Evolutionary conservation across 2,113 vertebrate genomes (phyloP).

Genomic region (Erinaceus europaeus): DNA sequence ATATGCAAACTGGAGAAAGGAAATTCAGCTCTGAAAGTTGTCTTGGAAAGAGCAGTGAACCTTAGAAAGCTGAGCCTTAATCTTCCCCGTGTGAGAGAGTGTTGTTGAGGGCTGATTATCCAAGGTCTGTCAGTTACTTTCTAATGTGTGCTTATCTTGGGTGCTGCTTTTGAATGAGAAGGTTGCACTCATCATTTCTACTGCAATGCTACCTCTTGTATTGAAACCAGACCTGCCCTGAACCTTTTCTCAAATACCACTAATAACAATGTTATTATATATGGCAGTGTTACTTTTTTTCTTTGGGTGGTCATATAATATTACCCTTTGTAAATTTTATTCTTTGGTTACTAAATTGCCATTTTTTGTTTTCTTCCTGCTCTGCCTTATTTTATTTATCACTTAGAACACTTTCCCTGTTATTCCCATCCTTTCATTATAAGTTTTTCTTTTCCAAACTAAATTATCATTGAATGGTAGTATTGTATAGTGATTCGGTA

Average conservation of each 20-base stretch:
- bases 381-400: not conserved
- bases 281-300: too few relatives aligned
- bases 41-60: not conserved
- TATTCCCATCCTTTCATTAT: too few relatives aligned
- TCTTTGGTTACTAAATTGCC: not conserved
- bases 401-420: not conserved
- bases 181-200: not conserved
- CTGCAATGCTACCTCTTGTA: not conserved
- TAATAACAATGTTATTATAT: too few relatives aligned
- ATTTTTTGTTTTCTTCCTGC: not conserved
- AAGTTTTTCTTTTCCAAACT: not conserved
- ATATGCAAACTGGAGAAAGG: not conserved
- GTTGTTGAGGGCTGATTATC: not conserved
- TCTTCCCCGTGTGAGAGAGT: not conserved
- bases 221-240: not conserved
- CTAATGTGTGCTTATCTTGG: not conserved
- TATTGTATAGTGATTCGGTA: not conserved
- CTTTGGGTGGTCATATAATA: too few relatives aligned
- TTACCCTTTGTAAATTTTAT: not conserved
- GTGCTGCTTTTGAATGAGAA: not conserved
- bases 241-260: not conserved
- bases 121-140: not conserved
- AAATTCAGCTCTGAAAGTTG: not conserved
- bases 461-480: not conserved
- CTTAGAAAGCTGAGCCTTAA: not conserved